These are phyloP conservation scores for Venusia cambrica DNA, from an alignment of 2,888 invertebrate species.

Conservation along the genomic window DNA sequence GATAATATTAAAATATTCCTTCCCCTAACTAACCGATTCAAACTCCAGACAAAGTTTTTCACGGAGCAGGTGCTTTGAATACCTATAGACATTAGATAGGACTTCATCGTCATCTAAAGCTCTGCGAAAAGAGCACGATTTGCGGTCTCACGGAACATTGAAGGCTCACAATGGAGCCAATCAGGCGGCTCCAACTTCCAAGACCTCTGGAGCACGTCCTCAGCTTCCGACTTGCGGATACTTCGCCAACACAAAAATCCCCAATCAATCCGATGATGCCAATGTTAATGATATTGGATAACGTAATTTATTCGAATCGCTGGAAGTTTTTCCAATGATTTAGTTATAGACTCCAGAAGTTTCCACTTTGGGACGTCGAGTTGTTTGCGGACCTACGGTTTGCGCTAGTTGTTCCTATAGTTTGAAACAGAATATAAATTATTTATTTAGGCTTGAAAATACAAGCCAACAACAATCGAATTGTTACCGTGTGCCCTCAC, in stretches of 20 bases:
- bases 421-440: too few relatives aligned
- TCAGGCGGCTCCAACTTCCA: slow-evolving; percentile 63
- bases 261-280: slow-evolving; percentile 47
- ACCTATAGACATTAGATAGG: neutral
- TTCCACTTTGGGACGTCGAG: slow-evolving; percentile 19
- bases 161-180: slow-evolving; percentile 71
- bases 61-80: slow-evolving; percentile 2
- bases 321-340: slow-evolving; percentile 32
- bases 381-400: too few relatives aligned
- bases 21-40: too few relatives aligned
- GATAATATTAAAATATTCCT: too few relatives aligned
- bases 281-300: slow-evolving; percentile 45
- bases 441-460: too few relatives aligned
- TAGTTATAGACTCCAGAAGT: slow-evolving; percentile 26
- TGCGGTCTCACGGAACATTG: slow-evolving; percentile 64
- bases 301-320: slow-evolving; percentile 40
- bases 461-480: too few relatives aligned
- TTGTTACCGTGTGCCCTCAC: too few relatives aligned
- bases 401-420: too few relatives aligned
- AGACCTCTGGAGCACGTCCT: slow-evolving; percentile 66
- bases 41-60: too few relatives aligned
- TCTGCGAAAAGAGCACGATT: slow-evolving; percentile 50
- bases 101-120: slow-evolving; percentile 21
- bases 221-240: slow-evolving; percentile 55
- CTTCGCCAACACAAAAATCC: slow-evolving; percentile 45